phyloP scores from a whole-genome alignment of 64 coral and sea anemone species.

The Porites australiensis region DNA sequence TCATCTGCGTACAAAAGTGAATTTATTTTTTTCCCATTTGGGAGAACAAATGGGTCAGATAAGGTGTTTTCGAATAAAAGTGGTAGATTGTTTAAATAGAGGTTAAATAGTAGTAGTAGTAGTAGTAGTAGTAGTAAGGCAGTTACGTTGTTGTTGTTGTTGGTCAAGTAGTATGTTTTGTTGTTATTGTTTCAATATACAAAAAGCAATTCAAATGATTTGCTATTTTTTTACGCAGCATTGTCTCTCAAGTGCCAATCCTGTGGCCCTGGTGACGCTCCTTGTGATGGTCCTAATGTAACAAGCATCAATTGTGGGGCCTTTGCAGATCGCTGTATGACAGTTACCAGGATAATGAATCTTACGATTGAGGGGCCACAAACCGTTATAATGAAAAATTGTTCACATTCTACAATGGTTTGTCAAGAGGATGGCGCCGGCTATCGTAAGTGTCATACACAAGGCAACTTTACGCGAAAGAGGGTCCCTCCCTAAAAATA shows the following conservation, averaged over 20 bases:
- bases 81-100: conserved; percentile 1
- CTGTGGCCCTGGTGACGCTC: neutral
- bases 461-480: neutral
- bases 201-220: too few relatives aligned
- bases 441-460: neutral
- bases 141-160: neutral
- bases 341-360: neutral
- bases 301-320: neutral
- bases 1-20: too few relatives aligned
- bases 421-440: neutral
- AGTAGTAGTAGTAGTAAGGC: conserved; percentile 1
- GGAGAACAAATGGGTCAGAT: too few relatives aligned
- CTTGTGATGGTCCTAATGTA: neutral
- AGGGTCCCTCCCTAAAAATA: too few relatives aligned
- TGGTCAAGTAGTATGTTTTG: neutral
- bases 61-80: too few relatives aligned
- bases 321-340: neutral
- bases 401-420: neutral
- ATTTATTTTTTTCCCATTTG: too few relatives aligned
- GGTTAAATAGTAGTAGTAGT: conserved; percentile 3
- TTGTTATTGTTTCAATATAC: neutral
- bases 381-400: neutral
- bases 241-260: neutral
- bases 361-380: neutral
- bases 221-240: too few relatives aligned